Evolutionary conservation across 2,888 invertebrate species (phyloP).

Genomic region (Drosophila paranaensis): DNA sequence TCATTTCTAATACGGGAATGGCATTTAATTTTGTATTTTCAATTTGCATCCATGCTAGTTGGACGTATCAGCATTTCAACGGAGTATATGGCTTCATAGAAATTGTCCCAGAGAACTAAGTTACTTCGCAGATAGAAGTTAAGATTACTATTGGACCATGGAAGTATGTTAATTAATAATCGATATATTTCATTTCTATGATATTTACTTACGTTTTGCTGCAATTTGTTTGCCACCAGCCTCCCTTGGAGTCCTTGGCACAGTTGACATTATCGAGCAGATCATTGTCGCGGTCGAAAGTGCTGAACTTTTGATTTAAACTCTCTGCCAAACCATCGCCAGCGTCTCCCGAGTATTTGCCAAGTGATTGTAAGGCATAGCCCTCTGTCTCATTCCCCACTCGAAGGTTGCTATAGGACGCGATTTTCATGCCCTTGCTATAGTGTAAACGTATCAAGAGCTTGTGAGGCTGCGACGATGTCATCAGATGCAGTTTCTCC

Average conservation of each 20-base stretch:
- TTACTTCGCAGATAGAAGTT: not conserved
- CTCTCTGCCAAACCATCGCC: slow-evolving; percentile 19
- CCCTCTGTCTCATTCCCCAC: slow-evolving; percentile 86
- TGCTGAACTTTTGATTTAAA: slow-evolving; percentile 23
- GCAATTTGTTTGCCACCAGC: slow-evolving; percentile 32
- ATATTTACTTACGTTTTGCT: slow-evolving; percentile 12
- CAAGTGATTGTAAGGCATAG: slow-evolving; percentile 19
- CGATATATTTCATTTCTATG: not conserved
- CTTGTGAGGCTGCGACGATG: slow-evolving; percentile 84
- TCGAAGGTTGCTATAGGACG: slow-evolving; percentile 87
- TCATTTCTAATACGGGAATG: not conserved
- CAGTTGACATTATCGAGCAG: not conserved
- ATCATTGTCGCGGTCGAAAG: slow-evolving; percentile 29
- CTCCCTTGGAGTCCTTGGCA: slow-evolving; percentile 2
- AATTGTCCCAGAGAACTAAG: slow-evolving; percentile 16
- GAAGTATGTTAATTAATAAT: not conserved
- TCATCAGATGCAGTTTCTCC: slow-evolving; percentile 87
- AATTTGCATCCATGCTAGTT: not conserved
- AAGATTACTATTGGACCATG: slow-evolving; percentile 14
- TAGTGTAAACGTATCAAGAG: slow-evolving; percentile 87
- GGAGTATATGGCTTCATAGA: fast-evolving
- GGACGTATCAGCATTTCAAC: slow-evolving; percentile 26
- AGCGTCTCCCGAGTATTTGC: slow-evolving; percentile 18
- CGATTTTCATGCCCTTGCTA: slow-evolving; percentile 86
- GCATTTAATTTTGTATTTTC: not conserved